Evolutionary conservation across 2,797 vertebrate species (phyloP).

Genomic region (Erpetoichthys calabaricus): DNA sequence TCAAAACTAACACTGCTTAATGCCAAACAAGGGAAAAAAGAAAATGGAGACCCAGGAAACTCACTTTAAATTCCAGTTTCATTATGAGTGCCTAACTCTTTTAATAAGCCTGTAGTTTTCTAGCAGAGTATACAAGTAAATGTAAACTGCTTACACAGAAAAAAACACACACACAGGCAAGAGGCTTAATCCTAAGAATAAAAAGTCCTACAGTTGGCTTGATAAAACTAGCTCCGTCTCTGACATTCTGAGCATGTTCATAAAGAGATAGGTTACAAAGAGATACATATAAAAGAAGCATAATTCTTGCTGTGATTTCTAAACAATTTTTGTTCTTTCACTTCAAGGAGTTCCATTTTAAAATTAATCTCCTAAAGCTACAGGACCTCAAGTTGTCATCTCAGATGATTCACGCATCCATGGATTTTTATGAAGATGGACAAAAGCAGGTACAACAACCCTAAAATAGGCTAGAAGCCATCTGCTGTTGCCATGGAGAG

Average conservation of each 20-base stretch:
- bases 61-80: conserved; percentile 15
- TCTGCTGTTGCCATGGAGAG: conserved; percentile 68
- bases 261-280: conserved; percentile 5
- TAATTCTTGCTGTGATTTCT: conserved; percentile 13
- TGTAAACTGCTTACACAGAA: conserved; percentile 4
- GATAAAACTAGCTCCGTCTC: conserved; percentile 19
- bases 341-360: conserved; percentile 25
- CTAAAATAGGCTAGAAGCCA: conserved; percentile 50
- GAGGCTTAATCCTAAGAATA: not conserved
- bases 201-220: conserved; percentile 19
- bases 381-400: conserved; percentile 43
- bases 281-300: conserved; percentile 19
- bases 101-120: conserved; percentile 18
- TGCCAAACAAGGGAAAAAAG: too few species aligned
- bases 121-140: not conserved
- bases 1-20: too few species aligned
- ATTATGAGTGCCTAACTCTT: conserved; percentile 12
- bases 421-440: conserved; percentile 38
- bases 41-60: conserved; percentile 1
- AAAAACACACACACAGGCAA: conserved; percentile 6
- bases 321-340: conserved; percentile 16
- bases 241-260: conserved; percentile 17
- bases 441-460: conserved; percentile 28
- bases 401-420: conserved; percentile 35
- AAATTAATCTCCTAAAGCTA: conserved; percentile 34